Conservation (phyloP, 1,140 invertebrate species). For the Conopomorpha cramerella region DNA sequence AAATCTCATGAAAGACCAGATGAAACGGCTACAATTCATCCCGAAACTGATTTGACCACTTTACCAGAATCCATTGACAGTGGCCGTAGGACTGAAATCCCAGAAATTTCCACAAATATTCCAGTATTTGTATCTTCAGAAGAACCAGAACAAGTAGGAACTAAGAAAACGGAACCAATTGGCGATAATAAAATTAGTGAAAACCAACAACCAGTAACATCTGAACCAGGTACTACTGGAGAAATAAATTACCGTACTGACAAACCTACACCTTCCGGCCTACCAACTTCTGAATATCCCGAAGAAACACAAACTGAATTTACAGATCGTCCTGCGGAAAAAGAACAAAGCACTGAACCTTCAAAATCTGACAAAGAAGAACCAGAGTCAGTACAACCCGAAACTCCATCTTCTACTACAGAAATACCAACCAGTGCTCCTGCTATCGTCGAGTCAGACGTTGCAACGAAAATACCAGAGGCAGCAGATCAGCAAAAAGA, state of each 20-base stretch:
- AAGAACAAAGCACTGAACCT: slow-evolving; percentile 3
- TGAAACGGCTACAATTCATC: background rate
- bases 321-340: background rate
- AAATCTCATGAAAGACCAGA: background rate
- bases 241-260: background rate
- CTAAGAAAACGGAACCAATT: background rate
- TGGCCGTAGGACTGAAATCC: background rate
- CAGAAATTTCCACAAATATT: background rate
- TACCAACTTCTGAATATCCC: background rate
- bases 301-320: slow-evolving; percentile 3
- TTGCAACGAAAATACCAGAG: background rate
- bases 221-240: background rate
- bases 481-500: background rate
- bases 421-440: background rate
- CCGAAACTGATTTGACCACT: too few species aligned
- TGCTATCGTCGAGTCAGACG: background rate
- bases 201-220: background rate
- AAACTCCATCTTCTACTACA: background rate
- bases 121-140: background rate
- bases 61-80: background rate
- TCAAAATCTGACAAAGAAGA: slow-evolving; percentile 9
- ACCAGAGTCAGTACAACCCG: slow-evolving; percentile 1
- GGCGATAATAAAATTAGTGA: slow-evolving; percentile 1
- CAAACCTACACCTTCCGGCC: background rate
- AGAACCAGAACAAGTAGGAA: background rate